A percentile compares a stretch with the other conserved stretches of the same genome.
Conservation (phyloP, 23 tunicate species). For the Ascidia mentula region DNA sequence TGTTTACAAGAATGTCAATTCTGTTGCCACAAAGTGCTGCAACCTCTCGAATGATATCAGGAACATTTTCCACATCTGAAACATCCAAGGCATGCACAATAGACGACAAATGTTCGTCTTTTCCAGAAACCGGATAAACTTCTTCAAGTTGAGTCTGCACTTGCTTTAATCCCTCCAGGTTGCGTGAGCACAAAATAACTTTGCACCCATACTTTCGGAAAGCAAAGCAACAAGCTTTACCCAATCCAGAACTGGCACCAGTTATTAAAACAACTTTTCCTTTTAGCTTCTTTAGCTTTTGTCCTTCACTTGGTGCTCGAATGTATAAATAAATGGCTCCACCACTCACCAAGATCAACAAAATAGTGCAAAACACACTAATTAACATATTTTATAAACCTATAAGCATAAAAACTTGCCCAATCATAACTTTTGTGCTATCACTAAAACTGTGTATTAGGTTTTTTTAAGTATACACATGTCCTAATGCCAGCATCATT, state of each 20-base stretch:
- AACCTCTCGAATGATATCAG: slow-evolving; percentile 1
- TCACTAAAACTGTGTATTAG: no score
- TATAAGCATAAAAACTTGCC: no score
- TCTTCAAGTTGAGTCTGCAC: slow-evolving; percentile 41
- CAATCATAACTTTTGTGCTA: no score
- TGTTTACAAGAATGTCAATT: slow-evolving; percentile 57
- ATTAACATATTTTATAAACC: no score
- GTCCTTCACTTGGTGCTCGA: neutral
- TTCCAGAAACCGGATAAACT: neutral
- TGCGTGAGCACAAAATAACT: slow-evolving; percentile 57
- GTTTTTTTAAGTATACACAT: no score
- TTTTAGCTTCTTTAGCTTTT: neutral
- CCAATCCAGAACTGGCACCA: slow-evolving; percentile 78
- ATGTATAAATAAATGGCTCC: neutral
- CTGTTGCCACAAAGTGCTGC: slow-evolving; percentile 13
- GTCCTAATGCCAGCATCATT: no score
- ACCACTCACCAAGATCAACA: no score
- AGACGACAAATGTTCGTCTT: neutral
- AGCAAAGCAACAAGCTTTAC: slow-evolving; percentile 41
- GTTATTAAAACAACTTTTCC: slow-evolving; percentile 66
- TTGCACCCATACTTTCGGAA: slow-evolving; percentile 35
- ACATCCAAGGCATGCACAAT: slow-evolving; percentile 39
- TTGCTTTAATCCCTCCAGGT: slow-evolving; percentile 25
- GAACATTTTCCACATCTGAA: slow-evolving; percentile 17
- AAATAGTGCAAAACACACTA: no score